Percentiles rank a stretch among this genome's conserved stretches.
phyloP scores from a whole-genome alignment of 2,797 vertebrate species.

The Cercopithecus neglectus region DNA sequence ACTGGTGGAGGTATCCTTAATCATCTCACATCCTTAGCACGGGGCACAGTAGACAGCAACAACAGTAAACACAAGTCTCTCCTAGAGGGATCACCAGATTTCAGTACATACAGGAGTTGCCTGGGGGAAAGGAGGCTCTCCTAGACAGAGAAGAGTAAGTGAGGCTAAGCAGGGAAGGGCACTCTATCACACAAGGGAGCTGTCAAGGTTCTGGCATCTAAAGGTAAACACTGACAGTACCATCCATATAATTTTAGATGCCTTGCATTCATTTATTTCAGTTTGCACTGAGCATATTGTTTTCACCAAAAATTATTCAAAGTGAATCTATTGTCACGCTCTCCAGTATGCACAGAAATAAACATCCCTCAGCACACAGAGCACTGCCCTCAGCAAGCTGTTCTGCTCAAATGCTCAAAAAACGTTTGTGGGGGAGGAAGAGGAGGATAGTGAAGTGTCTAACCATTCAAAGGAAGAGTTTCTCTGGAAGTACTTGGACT shows the following conservation, averaged over 20 bases:
- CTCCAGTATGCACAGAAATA: background rate
- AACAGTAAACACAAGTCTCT: background rate
- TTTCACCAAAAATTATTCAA: background rate
- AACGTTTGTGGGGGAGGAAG: background rate
- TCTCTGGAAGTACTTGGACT: background rate
- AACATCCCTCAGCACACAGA: background rate
- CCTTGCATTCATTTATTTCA: background rate
- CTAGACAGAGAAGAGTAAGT: background rate
- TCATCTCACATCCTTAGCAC: accelerated
- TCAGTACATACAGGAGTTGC: background rate
- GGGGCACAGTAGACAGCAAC: accelerated
- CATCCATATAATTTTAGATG: background rate
- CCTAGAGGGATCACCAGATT: background rate
- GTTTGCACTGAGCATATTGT: background rate
- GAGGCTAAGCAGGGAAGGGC: background rate
- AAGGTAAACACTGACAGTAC: background rate
- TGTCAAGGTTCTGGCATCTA: background rate
- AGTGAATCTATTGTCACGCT: background rate
- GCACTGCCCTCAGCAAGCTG: background rate
- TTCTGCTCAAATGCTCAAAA: background rate
- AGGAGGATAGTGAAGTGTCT: background rate
- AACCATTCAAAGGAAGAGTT: background rate
- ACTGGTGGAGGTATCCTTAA: background rate
- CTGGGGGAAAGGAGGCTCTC: background rate
- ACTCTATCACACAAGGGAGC: no score